Evolutionary conservation across 2,113 vertebrate genomes (phyloP), one percentile per base, ranked within the genome.

Genomic region (Rhadina sibilatrix): DNA sequence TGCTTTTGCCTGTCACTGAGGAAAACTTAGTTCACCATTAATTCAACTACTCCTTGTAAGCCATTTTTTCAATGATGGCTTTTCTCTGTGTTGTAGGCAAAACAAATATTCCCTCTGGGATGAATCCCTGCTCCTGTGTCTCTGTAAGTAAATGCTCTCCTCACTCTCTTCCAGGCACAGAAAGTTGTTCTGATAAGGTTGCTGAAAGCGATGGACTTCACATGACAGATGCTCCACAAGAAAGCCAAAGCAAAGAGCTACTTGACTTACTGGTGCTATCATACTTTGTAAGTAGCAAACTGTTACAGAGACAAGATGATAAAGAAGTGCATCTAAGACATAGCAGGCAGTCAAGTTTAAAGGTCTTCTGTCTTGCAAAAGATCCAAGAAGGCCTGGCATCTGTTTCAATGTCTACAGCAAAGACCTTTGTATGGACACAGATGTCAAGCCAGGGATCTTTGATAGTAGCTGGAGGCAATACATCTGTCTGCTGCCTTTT

Each of bases 221-320:
- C 24, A 37, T 64, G 77, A 54, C 33, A 88, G n/a, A 79, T 33
- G 17, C 30, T 50, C 20, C 4, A 15, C 42, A 49, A 47, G 27
- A 78, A 94, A 92, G 42, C 44, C 89, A 57, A 69, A 91, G 56
- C 42, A 31, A 82, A 71, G 27, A 88, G 14, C 33, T 49, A 35
- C 42, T 56, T 94, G 92, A 93, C 60, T 63, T 88, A 90, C 46
- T 47, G 69, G 40, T 79, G 31, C 37, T 89, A 81, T 91, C 28
- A 15, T 70, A 42, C 14, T 47, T 57, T 66, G 27, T 37, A 86
- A 89, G 72, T 15, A 70, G 63, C 50, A 92, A 90, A 87, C 63
- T 93, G 18, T 79, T 91, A 64, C 46, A 59, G 19, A 82, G 68
- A 94, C 30, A 70, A 92, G 83, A 91, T 88, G 60, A 93, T 78